Conservation (phyloP, 2,113 vertebrate genomes). For the Fulica atra region DNA sequence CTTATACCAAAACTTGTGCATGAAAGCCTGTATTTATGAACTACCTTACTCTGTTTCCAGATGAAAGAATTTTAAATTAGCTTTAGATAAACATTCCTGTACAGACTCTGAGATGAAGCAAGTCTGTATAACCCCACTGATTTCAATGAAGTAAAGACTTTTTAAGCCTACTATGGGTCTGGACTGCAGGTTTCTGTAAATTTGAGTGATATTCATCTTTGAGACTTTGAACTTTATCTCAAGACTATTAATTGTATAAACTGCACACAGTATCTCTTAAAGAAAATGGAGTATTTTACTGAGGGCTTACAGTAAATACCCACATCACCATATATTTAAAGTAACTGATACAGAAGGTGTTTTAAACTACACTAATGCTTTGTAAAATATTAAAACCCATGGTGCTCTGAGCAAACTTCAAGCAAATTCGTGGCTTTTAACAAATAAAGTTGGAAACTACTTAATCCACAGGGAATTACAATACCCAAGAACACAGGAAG, state of each 20-base stretch:
- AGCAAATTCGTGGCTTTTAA: neutral
- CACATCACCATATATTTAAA: neutral
- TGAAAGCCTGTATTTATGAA: neutral
- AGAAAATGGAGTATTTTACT: neutral
- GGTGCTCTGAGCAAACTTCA: neutral
- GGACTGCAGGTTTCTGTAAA: neutral
- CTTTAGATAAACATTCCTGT: conserved; percentile 14
- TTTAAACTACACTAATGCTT: neutral
- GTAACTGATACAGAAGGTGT: neutral
- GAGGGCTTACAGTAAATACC: neutral
- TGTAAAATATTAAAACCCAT: neutral
- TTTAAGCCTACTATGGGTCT: neutral
- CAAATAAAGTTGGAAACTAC: neutral
- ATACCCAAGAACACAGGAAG: neutral
- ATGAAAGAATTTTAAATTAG: conserved; percentile 10
- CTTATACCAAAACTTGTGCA: neutral
- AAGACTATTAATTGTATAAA: neutral
- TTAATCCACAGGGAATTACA: neutral
- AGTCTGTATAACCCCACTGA: neutral
- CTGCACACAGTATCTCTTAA: neutral
- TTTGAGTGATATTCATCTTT: neutral
- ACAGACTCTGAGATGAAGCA: neutral
- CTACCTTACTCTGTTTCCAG: neutral
- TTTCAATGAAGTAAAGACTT: neutral
- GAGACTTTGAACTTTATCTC: conserved; percentile 24